Conservation (phyloP, 2,888 invertebrate species). For the Cataglyphis cursor region DNA sequence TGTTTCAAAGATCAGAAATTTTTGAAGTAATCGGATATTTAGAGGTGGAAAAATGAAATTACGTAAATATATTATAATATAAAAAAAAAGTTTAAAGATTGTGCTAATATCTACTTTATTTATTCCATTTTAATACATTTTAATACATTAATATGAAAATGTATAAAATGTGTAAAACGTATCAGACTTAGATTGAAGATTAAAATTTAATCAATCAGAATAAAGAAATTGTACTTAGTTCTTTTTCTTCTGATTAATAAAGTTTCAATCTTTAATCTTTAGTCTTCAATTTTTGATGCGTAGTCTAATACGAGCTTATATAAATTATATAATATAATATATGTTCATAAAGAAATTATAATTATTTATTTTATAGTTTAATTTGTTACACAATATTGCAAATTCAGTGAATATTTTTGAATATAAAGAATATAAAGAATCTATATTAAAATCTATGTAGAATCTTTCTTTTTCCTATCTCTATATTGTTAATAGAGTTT, state of each 20-base stretch:
- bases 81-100: neutral
- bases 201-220: too few species aligned
- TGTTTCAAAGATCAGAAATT: neutral
- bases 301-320: too few species aligned
- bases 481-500: neutral
- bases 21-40: neutral
- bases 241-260: too few species aligned
- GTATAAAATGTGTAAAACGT: neutral
- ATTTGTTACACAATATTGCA: neutral
- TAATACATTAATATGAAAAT: neutral
- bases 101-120: neutral
- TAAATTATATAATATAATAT: too few species aligned
- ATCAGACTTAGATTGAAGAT: too few species aligned
- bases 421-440: constrained; percentile 9
- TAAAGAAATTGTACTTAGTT: too few species aligned
- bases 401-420: constrained; percentile 17
- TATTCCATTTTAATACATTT: neutral
- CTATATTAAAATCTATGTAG: neutral
- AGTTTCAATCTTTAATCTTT: too few species aligned
- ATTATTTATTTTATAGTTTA: constrained; percentile 10
- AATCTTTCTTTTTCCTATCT: neutral
- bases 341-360: constrained; percentile 19
- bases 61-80: neutral
- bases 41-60: neutral
- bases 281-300: too few species aligned